These are phyloP conservation scores for Spilarctia lutea DNA, from an alignment of 2,888 invertebrate species.

Conservation along the genomic window DNA sequence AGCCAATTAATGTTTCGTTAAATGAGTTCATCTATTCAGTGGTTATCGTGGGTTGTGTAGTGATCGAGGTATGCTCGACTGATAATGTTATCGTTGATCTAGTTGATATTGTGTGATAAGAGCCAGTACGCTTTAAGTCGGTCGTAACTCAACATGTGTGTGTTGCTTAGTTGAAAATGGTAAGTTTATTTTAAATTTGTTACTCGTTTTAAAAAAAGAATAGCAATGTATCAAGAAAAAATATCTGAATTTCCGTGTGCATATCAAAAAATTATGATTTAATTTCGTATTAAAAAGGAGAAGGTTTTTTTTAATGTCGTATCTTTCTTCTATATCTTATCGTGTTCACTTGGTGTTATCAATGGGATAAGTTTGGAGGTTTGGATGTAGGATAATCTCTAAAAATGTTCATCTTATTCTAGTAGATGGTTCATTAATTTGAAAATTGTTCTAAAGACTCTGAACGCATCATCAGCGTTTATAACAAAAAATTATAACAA, in stretches of 20 bases:
- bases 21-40: neutral
- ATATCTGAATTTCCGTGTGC: neutral
- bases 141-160: conserved; percentile 50
- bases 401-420: neutral
- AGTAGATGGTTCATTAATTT: neutral
- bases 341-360: neutral
- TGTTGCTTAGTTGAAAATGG: conserved; percentile 42
- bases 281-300: neutral
- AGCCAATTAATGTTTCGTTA: neutral
- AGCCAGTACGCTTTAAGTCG: conserved; percentile 47
- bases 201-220: neutral
- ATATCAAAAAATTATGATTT: neutral
- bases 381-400: neutral
- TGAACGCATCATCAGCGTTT: too few relatives aligned
- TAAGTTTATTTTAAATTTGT: conserved; percentile 14
- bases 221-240: neutral
- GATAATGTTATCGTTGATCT: neutral
- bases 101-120: conserved; percentile 33
- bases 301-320: neutral
- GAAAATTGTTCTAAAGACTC: neutral
- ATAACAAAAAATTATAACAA: too few relatives aligned
- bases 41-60: neutral
- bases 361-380: neutral
- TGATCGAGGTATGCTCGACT: conserved; percentile 1
- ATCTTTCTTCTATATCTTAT: neutral